Percentiles rank a stretch among this genome's conserved stretches.
Evolutionary conservation across 2,888 invertebrate genomes (phyloP).

Genomic region (Tribolium freemani): DNA sequence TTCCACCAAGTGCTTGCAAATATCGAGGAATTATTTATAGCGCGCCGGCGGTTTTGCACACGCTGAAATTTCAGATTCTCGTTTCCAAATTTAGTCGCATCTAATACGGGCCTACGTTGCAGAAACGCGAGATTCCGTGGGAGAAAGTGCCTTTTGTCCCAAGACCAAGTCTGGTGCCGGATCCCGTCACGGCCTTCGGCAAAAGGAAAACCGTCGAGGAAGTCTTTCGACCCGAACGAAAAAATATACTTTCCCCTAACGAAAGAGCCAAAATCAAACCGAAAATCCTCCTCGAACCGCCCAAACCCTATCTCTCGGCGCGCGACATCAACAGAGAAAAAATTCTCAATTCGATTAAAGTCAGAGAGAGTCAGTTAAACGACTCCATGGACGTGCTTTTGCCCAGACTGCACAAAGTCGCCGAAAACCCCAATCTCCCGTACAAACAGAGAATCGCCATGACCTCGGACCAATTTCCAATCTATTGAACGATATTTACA

Average conservation of each 20-base stretch:
- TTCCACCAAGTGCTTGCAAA: background rate
- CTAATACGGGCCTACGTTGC: slow-evolving; percentile 68
- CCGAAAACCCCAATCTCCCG: slow-evolving; percentile 66
- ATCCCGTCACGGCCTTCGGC: slow-evolving; percentile 89
- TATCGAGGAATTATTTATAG: slow-evolving; percentile 3
- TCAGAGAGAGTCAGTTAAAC: slow-evolving; percentile 71
- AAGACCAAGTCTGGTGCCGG: slow-evolving; percentile 86
- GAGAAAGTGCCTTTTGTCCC: slow-evolving; percentile 91
- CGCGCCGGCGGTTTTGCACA: slow-evolving; percentile 19
- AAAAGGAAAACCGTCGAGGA: slow-evolving; percentile 69
- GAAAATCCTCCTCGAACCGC: slow-evolving; percentile 73
- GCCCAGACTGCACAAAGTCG: slow-evolving; percentile 74
- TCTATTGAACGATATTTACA: slow-evolving; percentile 48
- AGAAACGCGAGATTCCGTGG: slow-evolving; percentile 87
- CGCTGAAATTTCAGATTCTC: slow-evolving; percentile 33
- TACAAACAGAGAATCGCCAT: slow-evolving; percentile 69
- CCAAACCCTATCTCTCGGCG: slow-evolving; percentile 78
- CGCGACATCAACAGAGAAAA: slow-evolving; percentile 77
- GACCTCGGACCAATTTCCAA: slow-evolving; percentile 65
- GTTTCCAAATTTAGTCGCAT: slow-evolving; percentile 45
- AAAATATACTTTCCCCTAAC: slow-evolving; percentile 71
- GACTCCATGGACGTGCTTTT: slow-evolving; percentile 77
- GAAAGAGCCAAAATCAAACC: slow-evolving; percentile 76
- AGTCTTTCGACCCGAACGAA: slow-evolving; percentile 56
- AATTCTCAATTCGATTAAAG: slow-evolving; percentile 73